Evolutionary conservation across 2,888 invertebrate species (phyloP).

Genomic region (Agrochola litura): DNA sequence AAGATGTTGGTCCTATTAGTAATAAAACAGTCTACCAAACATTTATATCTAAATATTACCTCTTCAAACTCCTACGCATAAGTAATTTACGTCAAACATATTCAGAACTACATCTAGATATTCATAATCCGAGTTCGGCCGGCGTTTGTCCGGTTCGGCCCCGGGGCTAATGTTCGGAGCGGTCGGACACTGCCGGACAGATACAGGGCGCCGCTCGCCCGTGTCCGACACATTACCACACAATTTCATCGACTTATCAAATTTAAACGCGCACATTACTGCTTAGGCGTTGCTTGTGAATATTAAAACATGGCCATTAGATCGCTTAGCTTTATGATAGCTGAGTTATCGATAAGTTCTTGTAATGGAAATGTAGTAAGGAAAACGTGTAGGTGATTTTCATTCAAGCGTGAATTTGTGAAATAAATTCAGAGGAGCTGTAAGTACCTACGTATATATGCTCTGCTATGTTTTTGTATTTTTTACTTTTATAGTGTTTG

Average conservation of each 20-base stretch:
- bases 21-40: not conserved
- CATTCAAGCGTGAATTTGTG: constrained; percentile 18
- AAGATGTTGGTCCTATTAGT: too few species aligned
- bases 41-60: not conserved
- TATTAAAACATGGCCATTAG: constrained; percentile 62
- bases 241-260: constrained; percentile 85
- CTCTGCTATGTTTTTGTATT: not conserved
- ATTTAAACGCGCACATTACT: constrained; percentile 74
- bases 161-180: constrained; percentile 71
- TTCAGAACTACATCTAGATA: constrained; percentile 50
- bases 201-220: constrained; percentile 75
- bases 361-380: constrained; percentile 28
- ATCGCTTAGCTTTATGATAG: constrained; percentile 44
- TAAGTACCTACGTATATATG: too few species aligned
- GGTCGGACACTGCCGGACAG: constrained; percentile 67
- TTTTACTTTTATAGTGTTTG: not conserved
- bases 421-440: not conserved
- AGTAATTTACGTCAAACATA: constrained; percentile 50
- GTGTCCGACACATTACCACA: constrained; percentile 86
- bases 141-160: constrained; percentile 55
- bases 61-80: constrained; percentile 38
- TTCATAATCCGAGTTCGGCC: constrained; percentile 54
- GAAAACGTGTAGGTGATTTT: constrained; percentile 11
- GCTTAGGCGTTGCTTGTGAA: constrained; percentile 61
- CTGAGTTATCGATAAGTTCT: constrained; percentile 33